Evolutionary conservation across 2,888 invertebrate genomes (phyloP).

Genomic region (Ellobium chinense): DNA sequence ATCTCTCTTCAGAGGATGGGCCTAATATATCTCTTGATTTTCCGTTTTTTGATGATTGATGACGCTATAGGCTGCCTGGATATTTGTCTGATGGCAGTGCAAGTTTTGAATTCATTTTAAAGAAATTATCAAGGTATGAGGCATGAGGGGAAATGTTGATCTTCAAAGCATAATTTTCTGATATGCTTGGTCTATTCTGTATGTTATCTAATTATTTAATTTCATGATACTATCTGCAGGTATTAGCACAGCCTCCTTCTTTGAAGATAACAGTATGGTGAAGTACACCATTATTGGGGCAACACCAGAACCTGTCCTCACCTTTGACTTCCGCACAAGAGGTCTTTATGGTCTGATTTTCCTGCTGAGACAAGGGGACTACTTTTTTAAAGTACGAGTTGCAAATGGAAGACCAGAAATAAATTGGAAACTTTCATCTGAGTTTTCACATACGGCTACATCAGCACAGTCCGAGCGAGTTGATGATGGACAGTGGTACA

Average conservation of each 20-base stretch:
- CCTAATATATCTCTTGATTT: too few relatives aligned
- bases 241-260: constrained; percentile 91
- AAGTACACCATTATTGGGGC: constrained; percentile 80
- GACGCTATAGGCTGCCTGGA: too few relatives aligned
- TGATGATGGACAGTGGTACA: constrained; percentile 61
- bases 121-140: too few relatives aligned
- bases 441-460: constrained; percentile 31
- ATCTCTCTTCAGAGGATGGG: too few relatives aligned
- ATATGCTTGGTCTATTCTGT: too few relatives aligned
- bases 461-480: constrained; percentile 44
- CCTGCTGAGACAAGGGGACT: constrained; percentile 80
- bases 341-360: constrained; percentile 87
- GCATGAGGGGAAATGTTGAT: too few relatives aligned
- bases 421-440: constrained; percentile 55
- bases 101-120: too few relatives aligned
- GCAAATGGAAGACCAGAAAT: constrained; percentile 57
- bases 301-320: neutral
- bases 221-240: too few relatives aligned
- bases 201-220: too few relatives aligned
- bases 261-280: constrained; percentile 85
- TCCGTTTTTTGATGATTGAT: too few relatives aligned
- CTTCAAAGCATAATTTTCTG: too few relatives aligned
- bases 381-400: constrained; percentile 59
- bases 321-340: constrained; percentile 78
- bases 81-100: too few relatives aligned